These are phyloP conservation scores for Chymomyza procnemis DNA, from an alignment of 2,888 invertebrate species.

Conservation along the genomic window DNA sequence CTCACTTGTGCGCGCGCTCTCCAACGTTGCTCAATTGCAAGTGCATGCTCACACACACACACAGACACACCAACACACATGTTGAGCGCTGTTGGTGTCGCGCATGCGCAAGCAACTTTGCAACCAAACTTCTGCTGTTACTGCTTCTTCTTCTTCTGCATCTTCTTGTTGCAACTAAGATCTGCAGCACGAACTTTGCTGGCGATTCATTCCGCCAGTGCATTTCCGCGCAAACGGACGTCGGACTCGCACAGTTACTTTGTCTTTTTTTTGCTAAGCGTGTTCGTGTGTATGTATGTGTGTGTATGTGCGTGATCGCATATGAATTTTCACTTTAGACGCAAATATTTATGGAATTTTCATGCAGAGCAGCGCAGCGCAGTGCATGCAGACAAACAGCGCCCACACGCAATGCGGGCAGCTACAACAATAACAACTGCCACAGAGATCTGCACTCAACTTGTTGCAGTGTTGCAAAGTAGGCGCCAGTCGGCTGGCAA, in stretches of 20 bases:
- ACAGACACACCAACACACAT: conserved; percentile 16
- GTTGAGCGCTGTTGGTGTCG: conserved; percentile 19
- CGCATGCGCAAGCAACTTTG: conserved; percentile 6
- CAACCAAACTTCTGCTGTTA: not conserved
- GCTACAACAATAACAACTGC: not conserved
- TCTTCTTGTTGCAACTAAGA: not conserved
- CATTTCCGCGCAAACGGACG: conserved; percentile 59
- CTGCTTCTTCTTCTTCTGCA: not conserved
- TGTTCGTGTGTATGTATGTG: not conserved
- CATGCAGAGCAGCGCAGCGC: not conserved
- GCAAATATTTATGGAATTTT: conserved; percentile 12
- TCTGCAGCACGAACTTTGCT: conserved; percentile 10
- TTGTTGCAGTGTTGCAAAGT: not conserved
- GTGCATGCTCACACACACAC: conserved; percentile 16
- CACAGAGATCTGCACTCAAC: conserved; percentile 7
- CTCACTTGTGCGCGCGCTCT: conserved; percentile 19
- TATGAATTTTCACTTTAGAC: conserved; percentile 35
- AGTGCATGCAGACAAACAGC: not conserved
- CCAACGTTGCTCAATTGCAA: conserved; percentile 38
- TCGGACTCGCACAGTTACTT: conserved; percentile 6
- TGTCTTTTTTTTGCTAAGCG: not conserved
- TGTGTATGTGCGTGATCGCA: not conserved
- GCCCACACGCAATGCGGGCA: conserved; percentile 4
- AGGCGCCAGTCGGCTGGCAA: conserved; percentile 5
- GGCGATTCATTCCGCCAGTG: conserved; percentile 38